Conservation (phyloP, 2,797 vertebrate species). For the Anabacerthia variegaticeps region DNA sequence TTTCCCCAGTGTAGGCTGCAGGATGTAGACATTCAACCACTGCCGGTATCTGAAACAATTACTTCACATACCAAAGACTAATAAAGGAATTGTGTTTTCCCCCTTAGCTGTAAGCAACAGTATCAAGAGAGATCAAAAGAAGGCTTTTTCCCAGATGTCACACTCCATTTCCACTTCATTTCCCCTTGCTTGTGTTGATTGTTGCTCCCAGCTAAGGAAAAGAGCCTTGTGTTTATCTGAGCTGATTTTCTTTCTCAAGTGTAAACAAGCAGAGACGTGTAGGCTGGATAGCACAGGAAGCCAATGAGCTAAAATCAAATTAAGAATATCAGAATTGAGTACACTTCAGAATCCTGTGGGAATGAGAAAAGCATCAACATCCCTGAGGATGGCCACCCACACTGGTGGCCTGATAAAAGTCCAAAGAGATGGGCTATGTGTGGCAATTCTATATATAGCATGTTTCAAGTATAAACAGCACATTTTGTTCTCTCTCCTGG, state of each 20-base stretch:
- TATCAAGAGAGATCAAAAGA: conserved; percentile 11
- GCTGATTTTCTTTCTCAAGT: conserved; percentile 11
- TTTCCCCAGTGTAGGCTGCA: not conserved
- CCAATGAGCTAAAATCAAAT: not conserved
- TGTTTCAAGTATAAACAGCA: not conserved
- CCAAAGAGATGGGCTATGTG: not conserved
- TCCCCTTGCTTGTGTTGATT: conserved; percentile 10
- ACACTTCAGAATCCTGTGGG: not conserved
- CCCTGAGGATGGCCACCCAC: not conserved
- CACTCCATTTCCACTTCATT: conserved; percentile 47
- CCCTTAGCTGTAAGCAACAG: not conserved
- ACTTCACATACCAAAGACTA: not conserved
- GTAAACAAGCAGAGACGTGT: not conserved
- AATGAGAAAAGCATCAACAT: not conserved
- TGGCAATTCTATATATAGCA: not conserved
- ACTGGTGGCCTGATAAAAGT: not conserved
- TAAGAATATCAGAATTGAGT: not conserved
- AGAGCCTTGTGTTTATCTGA: not conserved
- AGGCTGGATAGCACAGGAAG: not conserved
- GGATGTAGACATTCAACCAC: not conserved
- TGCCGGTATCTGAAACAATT: not conserved
- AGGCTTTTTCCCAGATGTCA: conserved; percentile 9
- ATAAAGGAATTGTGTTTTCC: not conserved
- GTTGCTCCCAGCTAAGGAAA: not conserved
- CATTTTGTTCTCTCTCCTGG: not conserved